Conservation (phyloP, 2,113 vertebrate genomes). For the Hystrix cristata region DNA sequence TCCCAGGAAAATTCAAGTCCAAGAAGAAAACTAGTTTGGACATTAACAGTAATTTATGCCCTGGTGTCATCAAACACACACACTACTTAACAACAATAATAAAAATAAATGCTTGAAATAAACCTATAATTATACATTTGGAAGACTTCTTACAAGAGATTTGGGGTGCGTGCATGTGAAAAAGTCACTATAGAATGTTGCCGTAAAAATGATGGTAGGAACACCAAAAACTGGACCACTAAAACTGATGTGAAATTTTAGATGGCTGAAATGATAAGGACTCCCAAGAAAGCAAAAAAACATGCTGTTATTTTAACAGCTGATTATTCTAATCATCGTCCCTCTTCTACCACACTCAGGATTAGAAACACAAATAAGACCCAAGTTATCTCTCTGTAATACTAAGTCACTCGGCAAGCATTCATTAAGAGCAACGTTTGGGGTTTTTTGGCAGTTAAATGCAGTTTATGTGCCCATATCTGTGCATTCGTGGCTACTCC, state of each 20-base stretch:
- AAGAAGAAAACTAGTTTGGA: constrained; percentile 46
- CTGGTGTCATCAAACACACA: neutral
- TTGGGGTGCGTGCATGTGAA: neutral
- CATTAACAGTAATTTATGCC: neutral
- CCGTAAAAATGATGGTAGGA: constrained; percentile 24
- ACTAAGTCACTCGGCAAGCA: constrained; percentile 71
- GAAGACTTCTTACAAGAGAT: neutral
- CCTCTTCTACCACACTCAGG: constrained; percentile 44
- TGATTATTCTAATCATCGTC: constrained; percentile 55
- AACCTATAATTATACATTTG: constrained; percentile 10
- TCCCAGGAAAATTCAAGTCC: neutral
- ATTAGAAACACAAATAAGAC: constrained; percentile 62
- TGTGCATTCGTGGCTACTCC: neutral
- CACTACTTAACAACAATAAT: constrained; percentile 4
- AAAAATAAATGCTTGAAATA: constrained; percentile 25
- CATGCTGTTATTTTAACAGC: constrained; percentile 58
- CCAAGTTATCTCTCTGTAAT: constrained; percentile 78
- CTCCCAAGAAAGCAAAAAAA: constrained; percentile 56
- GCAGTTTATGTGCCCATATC: neutral
- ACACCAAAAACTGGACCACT: constrained; percentile 59
- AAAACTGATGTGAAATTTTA: constrained; percentile 61
- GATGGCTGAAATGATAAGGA: neutral
- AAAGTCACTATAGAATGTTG: neutral
- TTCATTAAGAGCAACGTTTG: constrained; percentile 81
- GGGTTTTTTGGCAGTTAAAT: constrained; percentile 48